phyloP scores from a whole-genome alignment of 2,888 invertebrate genomes.

The Polyommatus iphigenia region DNA sequence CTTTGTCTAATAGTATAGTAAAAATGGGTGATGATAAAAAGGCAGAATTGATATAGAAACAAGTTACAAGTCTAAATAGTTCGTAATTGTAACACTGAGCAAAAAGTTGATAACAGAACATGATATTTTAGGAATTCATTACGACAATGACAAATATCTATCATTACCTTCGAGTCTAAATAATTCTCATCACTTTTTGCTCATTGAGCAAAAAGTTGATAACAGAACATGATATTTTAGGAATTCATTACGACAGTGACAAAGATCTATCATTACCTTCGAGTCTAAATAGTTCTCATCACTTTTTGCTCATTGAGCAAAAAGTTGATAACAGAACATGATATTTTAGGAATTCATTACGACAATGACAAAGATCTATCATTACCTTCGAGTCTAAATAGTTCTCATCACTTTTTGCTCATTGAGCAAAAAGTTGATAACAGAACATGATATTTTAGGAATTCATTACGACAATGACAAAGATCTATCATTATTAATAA shows the following conservation, averaged over 20 bases:
- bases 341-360: conserved; percentile 27
- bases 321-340: background rate
- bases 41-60: no score
- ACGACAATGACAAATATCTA: conserved; percentile 28
- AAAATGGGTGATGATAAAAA: no score
- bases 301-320: no score
- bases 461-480: conserved; percentile 29
- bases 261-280: conserved; percentile 13
- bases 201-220: background rate
- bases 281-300: no score
- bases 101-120: background rate
- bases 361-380: conserved; percentile 28
- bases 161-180: conserved; percentile 19
- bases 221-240: background rate
- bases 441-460: conserved; percentile 9
- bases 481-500: conserved; percentile 7
- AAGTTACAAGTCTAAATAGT: no score
- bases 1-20: no score
- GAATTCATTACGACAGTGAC: conserved; percentile 30
- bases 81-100: no score
- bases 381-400: no score
- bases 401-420: no score
- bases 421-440: background rate
- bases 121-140: conserved; percentile 25
- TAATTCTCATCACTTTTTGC: no score